Conservation (phyloP, 2,113 vertebrate species). For the Hemiscyllium ocellatum region DNA sequence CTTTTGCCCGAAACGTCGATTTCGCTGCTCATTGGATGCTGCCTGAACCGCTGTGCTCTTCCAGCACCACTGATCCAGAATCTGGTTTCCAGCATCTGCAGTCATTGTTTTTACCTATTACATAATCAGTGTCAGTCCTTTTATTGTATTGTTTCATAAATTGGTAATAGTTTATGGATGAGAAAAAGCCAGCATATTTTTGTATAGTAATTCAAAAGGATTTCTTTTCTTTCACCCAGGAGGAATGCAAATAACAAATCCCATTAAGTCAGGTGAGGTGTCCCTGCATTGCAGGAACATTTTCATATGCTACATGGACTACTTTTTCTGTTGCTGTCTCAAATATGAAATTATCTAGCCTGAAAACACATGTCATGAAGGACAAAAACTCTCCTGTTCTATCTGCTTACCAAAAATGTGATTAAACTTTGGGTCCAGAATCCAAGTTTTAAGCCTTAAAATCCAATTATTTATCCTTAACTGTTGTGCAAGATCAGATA, state of each 20-base stretch:
- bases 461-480: neutral
- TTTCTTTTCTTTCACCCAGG: neutral
- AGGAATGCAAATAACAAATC: neutral
- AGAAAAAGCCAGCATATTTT: neutral
- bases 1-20: too few relatives aligned
- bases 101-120: too few relatives aligned
- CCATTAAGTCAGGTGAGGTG: neutral
- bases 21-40: too few relatives aligned
- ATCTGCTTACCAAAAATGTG: neutral
- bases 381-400: neutral
- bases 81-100: too few relatives aligned
- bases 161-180: neutral
- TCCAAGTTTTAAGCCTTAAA: neutral
- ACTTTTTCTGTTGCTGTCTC: neutral
- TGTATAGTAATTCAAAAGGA: neutral
- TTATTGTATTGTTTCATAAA: neutral
- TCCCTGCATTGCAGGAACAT: neutral
- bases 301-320: neutral
- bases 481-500: neutral
- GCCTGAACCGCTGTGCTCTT: too few relatives aligned
- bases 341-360: neutral
- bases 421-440: neutral
- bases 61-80: too few relatives aligned
- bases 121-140: neutral
- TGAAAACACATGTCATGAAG: neutral